Evolutionary conservation across 2,113 vertebrate genomes (phyloP).

Genomic region (Megaceryle maxima): DNA sequence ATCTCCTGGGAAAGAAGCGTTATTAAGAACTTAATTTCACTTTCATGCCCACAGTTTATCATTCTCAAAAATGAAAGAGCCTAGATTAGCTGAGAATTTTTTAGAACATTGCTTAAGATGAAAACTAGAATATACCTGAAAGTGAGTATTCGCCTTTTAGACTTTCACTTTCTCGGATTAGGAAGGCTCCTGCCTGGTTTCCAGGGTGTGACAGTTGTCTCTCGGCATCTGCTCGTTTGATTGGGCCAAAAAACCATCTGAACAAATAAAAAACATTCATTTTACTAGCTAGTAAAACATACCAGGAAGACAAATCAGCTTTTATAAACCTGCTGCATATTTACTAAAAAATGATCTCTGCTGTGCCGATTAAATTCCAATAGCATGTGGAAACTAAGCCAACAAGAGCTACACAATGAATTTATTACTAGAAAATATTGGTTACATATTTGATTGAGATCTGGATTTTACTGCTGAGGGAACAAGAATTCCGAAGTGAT

Average conservation of each 20-base stretch:
- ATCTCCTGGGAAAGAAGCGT: neutral
- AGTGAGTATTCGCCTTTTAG: constrained; percentile 85
- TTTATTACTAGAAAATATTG: neutral
- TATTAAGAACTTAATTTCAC: neutral
- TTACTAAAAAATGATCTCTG: constrained; percentile 11
- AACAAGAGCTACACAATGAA: neutral
- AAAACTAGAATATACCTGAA: constrained; percentile 80
- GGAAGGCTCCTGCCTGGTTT: constrained; percentile 84
- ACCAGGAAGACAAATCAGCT: neutral
- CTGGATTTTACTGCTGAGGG: neutral
- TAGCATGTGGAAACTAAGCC: neutral
- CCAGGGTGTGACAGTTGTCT: constrained; percentile 78
- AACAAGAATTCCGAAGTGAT: neutral
- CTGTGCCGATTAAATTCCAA: neutral
- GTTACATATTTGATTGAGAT: neutral
- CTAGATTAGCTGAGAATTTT: neutral
- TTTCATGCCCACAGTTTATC: neutral
- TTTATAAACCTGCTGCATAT: neutral
- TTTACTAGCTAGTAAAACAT: constrained; percentile 6
- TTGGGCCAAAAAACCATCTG: constrained; percentile 93
- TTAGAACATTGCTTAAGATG: neutral
- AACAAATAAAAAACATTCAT: constrained; percentile 47
- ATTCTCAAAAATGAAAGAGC: neutral
- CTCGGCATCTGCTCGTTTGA: constrained; percentile 88
- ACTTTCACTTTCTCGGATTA: constrained; percentile 91